Conservation (phyloP, 2,797 vertebrate genomes). For the Buceros bicornis region DNA sequence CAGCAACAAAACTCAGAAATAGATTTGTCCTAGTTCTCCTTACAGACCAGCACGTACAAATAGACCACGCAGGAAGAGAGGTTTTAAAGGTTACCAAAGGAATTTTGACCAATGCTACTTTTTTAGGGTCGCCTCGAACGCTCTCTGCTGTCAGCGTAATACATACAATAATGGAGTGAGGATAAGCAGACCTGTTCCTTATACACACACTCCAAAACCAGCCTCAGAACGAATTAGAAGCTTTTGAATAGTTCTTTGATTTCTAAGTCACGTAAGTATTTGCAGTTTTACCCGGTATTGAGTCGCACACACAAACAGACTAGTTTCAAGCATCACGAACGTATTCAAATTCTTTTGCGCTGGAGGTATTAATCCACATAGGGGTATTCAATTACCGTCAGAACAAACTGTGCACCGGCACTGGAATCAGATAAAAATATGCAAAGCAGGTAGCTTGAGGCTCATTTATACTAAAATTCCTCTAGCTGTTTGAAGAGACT, state of each 20-base stretch:
- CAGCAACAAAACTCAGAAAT: background rate
- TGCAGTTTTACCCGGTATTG: background rate
- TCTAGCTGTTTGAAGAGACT: conserved; percentile 46
- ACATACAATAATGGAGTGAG: background rate
- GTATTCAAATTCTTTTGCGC: conserved; percentile 12
- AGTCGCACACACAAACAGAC: background rate
- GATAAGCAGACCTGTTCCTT: background rate
- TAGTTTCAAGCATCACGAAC: background rate
- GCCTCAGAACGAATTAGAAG: background rate
- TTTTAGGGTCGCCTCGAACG: background rate
- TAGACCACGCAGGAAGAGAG: background rate
- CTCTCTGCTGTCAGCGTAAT: background rate
- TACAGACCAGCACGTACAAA: background rate
- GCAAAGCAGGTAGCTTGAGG: conserved; percentile 56
- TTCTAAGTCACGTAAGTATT: background rate
- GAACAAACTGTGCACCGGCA: conserved; percentile 37
- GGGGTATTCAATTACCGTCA: conserved; percentile 27
- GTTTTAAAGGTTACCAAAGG: background rate
- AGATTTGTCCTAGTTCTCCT: background rate
- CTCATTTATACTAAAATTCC: conserved; percentile 44
- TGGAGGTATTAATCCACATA: conserved; percentile 36
- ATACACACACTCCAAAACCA: background rate
- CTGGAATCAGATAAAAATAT: conserved; percentile 53
- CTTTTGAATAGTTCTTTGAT: conserved; percentile 21
- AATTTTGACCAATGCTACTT: background rate